Base-by-base conservation (phyloP, 2,888 invertebrate species). In the Ditylenchus weischeri region DNA sequence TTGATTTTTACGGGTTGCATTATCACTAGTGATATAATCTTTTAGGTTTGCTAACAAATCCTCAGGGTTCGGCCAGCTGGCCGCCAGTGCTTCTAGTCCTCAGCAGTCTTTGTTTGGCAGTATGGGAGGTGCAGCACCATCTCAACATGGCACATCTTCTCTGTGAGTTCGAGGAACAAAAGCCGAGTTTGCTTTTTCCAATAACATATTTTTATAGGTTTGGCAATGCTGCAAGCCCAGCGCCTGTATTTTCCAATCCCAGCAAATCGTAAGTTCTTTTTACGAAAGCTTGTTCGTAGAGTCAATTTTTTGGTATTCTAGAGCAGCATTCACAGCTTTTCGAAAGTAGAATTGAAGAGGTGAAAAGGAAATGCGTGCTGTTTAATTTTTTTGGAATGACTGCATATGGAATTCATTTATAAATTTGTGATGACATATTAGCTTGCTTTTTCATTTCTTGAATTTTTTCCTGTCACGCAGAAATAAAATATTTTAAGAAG, bases 41-140 rank as follows among this genome's bases (percentile, higher is more conserved):
- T 19, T 23, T 19, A 71, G 71, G 15, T 70, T 70, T 57, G 70
- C 70, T 4, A 63, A 62, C 54, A 72, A 72, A 47, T 65, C 72
- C 8, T 38, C 58, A 35, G 63, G 58, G 10, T 71, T 71, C 35
- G 71, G 71, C 15, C 70, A 70, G 36, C 59, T 70, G 38, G 66
- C 69, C 23, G 18, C 19, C 21, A 61, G 72, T 38, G n/a, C 62
- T 35, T 48, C 61, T 21, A 63, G 62, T 29, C 66, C 71, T 23
- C 13, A 23, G 21, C 36, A 43, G n/a, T 36, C 38, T 19, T 21
- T 50, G 18, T 59, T 49, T 29, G 48, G 51, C 8, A 36, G 62
- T 47, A 64, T 65, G 15, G 67, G 65, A 19, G 57, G 57, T 23
- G 23, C 43, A 19, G 13, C 23, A n/a, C 21, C 29, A 29, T 15